Evolutionary conservation across 2,113 vertebrate species (phyloP).

Genomic region (Ctenodactylus gundi): DNA sequence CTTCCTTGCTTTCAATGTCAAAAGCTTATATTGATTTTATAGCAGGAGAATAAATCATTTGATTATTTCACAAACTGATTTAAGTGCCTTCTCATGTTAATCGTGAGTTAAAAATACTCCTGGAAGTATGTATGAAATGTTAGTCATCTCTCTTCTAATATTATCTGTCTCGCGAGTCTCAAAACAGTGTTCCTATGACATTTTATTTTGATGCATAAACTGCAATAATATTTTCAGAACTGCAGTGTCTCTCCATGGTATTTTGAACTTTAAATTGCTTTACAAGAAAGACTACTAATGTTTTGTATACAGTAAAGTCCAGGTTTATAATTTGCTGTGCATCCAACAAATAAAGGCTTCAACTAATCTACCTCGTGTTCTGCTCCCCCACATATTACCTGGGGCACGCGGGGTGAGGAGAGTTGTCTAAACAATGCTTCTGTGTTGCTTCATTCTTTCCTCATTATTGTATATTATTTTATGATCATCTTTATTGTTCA

Average conservation of each 20-base stretch:
- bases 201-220: constrained; percentile 35
- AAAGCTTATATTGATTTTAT: constrained; percentile 44
- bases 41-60: constrained; percentile 27
- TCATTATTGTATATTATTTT: constrained; percentile 66
- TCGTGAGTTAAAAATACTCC: constrained; percentile 54
- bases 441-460: constrained; percentile 50
- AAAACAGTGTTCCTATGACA: constrained; percentile 50
- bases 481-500: constrained; percentile 58
- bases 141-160: constrained; percentile 54
- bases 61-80: constrained; percentile 28
- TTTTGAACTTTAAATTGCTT: background rate
- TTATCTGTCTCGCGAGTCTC: constrained; percentile 32
- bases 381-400: constrained; percentile 41
- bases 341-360: background rate
- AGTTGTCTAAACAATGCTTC: constrained; percentile 35
- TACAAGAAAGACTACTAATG: constrained; percentile 1
- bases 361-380: constrained; percentile 8
- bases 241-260: background rate
- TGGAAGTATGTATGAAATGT: constrained; percentile 42
- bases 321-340: background rate
- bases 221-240: background rate
- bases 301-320: background rate
- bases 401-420: background rate
- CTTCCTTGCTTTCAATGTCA: background rate
- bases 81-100: constrained; percentile 33